phyloP scores from a whole-genome alignment of 2,888 invertebrate genomes.

The Acanthosepion lycidas region DNA sequence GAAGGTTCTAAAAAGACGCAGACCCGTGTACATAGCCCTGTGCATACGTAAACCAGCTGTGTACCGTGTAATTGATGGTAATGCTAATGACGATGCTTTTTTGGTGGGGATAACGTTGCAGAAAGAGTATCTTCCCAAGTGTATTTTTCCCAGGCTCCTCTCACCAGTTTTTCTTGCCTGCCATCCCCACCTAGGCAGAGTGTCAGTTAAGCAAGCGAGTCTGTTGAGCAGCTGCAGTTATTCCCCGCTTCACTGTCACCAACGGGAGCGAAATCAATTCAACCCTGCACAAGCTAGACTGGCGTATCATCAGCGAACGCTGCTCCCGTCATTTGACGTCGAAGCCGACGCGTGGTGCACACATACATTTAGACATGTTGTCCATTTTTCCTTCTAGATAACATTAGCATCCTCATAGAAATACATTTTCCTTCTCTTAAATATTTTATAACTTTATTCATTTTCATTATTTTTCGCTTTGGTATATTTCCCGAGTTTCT shows the following conservation, averaged over 20 bases:
- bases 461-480: too few species aligned
- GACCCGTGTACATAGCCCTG: background rate
- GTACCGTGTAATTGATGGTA: background rate
- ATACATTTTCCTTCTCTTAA: too few species aligned
- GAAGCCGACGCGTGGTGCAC: too few species aligned
- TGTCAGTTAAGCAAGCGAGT: background rate
- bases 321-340: too few species aligned
- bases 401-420: too few species aligned
- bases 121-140: background rate
- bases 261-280: background rate
- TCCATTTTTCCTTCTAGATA: too few species aligned
- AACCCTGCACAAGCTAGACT: background rate
- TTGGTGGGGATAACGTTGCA: background rate
- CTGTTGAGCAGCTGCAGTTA: slow-evolving; percentile 23
- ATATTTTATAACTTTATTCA: too few species aligned
- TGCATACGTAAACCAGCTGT: background rate
- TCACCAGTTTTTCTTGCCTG: background rate
- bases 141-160: too few species aligned
- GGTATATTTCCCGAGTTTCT: too few species aligned
- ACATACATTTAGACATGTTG: too few species aligned
- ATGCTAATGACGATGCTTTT: background rate
- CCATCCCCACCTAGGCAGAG: background rate
- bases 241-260: background rate
- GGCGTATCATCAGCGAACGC: too few species aligned
- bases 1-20: too few species aligned